Conservation (phyloP, 2,888 invertebrate genomes). For the Sarcophaga carnaria region DNA sequence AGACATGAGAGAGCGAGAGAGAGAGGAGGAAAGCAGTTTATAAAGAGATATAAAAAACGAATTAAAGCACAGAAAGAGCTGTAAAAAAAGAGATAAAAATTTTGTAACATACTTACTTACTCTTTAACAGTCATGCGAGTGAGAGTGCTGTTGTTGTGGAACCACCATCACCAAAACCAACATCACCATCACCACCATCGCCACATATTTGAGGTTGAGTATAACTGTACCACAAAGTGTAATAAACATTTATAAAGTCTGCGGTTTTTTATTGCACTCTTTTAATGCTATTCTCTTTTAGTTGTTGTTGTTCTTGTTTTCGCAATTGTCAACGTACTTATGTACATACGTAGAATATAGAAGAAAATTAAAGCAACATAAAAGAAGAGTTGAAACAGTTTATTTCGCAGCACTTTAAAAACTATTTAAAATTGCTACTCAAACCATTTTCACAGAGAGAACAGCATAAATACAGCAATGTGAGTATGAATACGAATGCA, state of each 20-base stretch:
- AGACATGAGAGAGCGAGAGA: background rate
- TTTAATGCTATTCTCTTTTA: background rate
- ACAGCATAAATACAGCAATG: background rate
- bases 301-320: background rate
- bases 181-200: background rate
- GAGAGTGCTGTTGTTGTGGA: too few relatives aligned
- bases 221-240: constrained; percentile 66
- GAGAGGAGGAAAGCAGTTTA: background rate
- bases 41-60: too few relatives aligned
- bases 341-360: too few relatives aligned
- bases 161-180: too few relatives aligned
- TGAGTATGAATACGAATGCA: background rate
- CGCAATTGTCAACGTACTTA: background rate
- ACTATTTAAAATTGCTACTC: background rate
- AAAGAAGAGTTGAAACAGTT: too few relatives aligned
- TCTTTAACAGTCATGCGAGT: constrained; percentile 20
- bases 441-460: background rate
- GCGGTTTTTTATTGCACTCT: constrained; percentile 70
- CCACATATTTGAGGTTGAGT: constrained; percentile 63
- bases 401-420: background rate
- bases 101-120: constrained; percentile 49
- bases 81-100: constrained; percentile 2
- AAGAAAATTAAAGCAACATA: background rate
- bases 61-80: constrained; percentile 22
- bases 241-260: constrained; percentile 78